Percentiles rank a stretch among this genome's conserved stretches.
Conservation (phyloP, 2,888 invertebrate species). For the Saturnia pavonia region DNA sequence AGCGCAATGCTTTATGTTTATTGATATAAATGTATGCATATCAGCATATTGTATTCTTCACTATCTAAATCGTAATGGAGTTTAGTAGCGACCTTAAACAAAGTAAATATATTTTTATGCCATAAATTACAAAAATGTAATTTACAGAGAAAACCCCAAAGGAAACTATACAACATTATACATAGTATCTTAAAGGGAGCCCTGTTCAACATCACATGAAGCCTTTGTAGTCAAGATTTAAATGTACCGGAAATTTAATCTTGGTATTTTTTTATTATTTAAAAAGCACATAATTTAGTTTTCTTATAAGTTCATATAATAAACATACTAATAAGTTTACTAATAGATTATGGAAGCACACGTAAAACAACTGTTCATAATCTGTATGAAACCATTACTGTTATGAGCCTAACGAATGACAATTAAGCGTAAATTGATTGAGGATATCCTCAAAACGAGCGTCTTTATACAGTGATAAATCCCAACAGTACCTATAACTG, state of each 20-base stretch:
- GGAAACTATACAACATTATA: no score
- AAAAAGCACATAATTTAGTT: no score
- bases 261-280: no score
- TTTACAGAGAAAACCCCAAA: no score
- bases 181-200: no score
- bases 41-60: not conserved
- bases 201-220: no score
- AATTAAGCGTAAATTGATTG: slow-evolving; percentile 30
- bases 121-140: no score
- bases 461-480: slow-evolving; percentile 31
- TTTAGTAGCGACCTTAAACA: not conserved
- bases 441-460: slow-evolving; percentile 36
- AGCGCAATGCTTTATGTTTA: slow-evolving; percentile 47
- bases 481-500: slow-evolving; percentile 8
- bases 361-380: not conserved
- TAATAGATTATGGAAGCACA: not conserved
- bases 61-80: not conserved
- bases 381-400: not conserved
- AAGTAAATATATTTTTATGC: no score
- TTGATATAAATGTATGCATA: slow-evolving; percentile 4
- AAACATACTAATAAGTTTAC: no score
- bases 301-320: no score
- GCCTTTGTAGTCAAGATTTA: no score
- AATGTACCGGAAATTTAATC: no score
- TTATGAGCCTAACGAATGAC: slow-evolving; percentile 18